Evolutionary conservation across 2,113 vertebrate species (phyloP), one percentile per base, ranked within the genome.

Genomic region (Mesocricetus auratus): DNA sequence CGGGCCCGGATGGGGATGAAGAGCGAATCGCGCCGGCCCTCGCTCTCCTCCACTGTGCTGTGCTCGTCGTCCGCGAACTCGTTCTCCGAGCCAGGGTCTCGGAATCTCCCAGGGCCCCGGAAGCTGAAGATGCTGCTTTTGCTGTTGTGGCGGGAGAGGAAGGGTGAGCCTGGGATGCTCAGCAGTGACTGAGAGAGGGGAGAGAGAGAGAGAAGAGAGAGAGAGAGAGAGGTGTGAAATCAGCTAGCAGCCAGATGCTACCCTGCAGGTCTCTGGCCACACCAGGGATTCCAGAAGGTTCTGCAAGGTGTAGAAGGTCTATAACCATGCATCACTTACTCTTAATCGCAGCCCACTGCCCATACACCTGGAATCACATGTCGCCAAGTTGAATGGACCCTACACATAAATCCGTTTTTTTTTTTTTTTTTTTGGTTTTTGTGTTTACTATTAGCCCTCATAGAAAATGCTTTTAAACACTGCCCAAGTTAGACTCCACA

Each of bases 101-200:
- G 99, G 95, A 99, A 99, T 0, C 99, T 99, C 94, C 99, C 99
- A 0, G 97, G 98, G 0, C 98, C 97, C 87, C 99, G 99, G 98
- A 99, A 99, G 98, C 99, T 99, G 99, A 99, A 99, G 98, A 99
- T 99, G 98, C 99, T 99, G 98, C 99, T 99, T 97, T 99, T 99
- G 98, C 99, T 99, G 98, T 99, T 99, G 98, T 99, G 99, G 53
- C 99, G 99, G 8, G 99, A 99, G 96, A 99, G 99, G 98, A 99
- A 99, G 22, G 99, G 99, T 2, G 99, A 99, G 97, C 99, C 99
- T 0, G 99, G 99, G 97, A 99, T 99, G 97, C 99, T 99, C 97
- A 99, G 99, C 53, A 99, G 99, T 1, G 99, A 99, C 99, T 99
- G 90, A 3, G 53, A 19, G n/a, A 1, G 73, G 81, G 45, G 1